Conservation (phyloP, 2,113 vertebrate genomes). For the Sialia sialis region DNA sequence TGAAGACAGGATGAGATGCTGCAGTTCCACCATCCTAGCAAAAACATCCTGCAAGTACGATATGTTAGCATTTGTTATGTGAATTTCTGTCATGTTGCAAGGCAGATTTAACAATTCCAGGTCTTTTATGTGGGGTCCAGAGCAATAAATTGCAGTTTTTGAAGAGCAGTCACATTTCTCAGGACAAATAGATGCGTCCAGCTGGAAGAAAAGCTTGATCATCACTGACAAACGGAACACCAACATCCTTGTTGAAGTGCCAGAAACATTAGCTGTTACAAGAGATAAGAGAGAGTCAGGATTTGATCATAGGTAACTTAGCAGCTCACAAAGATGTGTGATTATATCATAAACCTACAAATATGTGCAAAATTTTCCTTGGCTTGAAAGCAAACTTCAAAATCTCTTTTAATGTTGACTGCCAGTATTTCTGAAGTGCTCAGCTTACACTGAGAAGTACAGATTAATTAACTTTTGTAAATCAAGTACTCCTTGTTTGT, state of each 20-base stretch:
- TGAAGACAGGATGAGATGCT: slow-evolving; percentile 72
- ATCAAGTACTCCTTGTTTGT: neutral
- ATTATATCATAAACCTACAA: neutral
- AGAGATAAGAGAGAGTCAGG: slow-evolving; percentile 31
- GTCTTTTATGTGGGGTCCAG: neutral
- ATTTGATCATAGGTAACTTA: neutral
- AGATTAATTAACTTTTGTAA: neutral
- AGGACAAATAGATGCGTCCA: slow-evolving; percentile 52
- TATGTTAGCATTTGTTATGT: slow-evolving; percentile 54
- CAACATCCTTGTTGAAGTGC: slow-evolving; percentile 19
- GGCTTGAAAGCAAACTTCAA: neutral
- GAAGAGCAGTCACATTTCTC: slow-evolving; percentile 48
- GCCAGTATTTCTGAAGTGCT: neutral
- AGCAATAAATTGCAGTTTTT: slow-evolving; percentile 43
- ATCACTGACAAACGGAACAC: slow-evolving; percentile 31
- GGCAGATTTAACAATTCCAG: slow-evolving; percentile 56
- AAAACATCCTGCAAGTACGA: slow-evolving; percentile 70
- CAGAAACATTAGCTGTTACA: slow-evolving; percentile 31
- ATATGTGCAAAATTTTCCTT: neutral
- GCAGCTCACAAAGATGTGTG: neutral
- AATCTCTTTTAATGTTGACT: neutral
- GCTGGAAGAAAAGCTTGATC: slow-evolving; percentile 29
- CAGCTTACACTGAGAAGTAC: neutral
- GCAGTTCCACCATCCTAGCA: slow-evolving; percentile 60
- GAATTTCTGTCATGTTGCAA: slow-evolving; percentile 60